phyloP scores from a whole-genome alignment of 30 jellyfish, hydroid and myxozoan genomes.

The Turritopsis dohrnii region DNA sequence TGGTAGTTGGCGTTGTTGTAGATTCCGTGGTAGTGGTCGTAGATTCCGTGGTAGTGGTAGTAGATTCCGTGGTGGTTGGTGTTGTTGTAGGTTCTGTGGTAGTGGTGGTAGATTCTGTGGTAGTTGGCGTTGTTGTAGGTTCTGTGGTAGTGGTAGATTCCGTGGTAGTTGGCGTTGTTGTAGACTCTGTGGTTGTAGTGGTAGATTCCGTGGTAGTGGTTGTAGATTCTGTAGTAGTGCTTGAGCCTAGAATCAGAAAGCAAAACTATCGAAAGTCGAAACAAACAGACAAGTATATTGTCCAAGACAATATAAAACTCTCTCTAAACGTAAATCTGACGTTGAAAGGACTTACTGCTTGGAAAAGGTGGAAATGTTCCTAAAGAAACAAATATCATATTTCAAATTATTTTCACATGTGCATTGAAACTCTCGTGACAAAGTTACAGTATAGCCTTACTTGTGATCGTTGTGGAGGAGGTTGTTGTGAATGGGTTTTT shows the following conservation, averaged over 20 bases:
- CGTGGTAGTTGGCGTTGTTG: no score
- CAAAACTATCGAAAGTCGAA: no score
- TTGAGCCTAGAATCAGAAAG: no score
- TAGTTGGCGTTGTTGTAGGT: not conserved
- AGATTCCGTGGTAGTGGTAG: slow-evolving; percentile 18
- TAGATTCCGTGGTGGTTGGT: not conserved
- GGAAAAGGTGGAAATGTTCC: slow-evolving; percentile 2
- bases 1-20: not conserved
- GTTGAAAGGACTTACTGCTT: not conserved
- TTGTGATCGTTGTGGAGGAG: not conserved
- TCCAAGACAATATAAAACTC: not conserved
- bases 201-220: slow-evolving; percentile 7
- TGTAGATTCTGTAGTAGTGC: not conserved
- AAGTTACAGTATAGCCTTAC: not conserved
- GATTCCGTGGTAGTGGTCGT: slow-evolving; percentile 10
- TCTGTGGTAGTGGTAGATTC: slow-evolving; percentile 1
- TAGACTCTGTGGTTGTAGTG: not conserved
- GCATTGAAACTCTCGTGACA: not conserved
- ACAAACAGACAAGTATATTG: no score
- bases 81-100: slow-evolving; percentile 20
- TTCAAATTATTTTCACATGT: no score
- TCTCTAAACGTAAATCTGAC: not conserved
- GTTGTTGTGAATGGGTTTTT: not conserved
- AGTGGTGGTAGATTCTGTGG: slow-evolving; percentile 3
- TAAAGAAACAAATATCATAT: not conserved